These are phyloP conservation scores for Sceloporus tristichus DNA, from an alignment of 2,113 vertebrate genomes.

Conservation along the genomic window DNA sequence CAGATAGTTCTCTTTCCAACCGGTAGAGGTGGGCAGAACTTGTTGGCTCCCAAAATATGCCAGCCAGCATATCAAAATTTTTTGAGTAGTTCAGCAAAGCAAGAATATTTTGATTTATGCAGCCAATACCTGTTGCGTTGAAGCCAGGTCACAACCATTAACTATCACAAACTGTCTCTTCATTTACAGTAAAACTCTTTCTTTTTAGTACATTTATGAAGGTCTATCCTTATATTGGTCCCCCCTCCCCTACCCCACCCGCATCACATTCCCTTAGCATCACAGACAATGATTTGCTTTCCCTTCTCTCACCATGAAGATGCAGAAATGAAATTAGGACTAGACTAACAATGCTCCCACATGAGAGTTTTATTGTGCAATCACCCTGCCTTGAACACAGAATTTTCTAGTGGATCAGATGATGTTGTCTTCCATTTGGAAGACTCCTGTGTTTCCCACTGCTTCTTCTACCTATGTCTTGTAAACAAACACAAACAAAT, in stretches of 20 bases:
- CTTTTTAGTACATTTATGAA: not conserved
- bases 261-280: no score
- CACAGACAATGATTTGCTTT: not conserved
- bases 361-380: not conserved
- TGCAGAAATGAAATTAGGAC: not conserved
- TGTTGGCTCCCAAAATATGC: no score
- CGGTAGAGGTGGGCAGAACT: no score
- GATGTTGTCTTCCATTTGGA: not conserved
- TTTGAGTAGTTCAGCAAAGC: not conserved
- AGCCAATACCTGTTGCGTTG: not conserved
- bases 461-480: not conserved
- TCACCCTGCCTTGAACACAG: not conserved
- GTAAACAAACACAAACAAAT: not conserved
- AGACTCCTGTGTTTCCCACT: not conserved
- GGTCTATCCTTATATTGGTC: not conserved
- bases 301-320: not conserved
- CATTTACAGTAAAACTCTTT: not conserved
- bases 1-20: not conserved
- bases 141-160: constrained; percentile 11
- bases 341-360: not conserved
- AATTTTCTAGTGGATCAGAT: not conserved
- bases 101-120: not conserved
- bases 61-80: not conserved
- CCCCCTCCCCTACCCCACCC: not conserved
- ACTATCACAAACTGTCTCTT: not conserved